Base-by-base conservation (phyloP, 2,888 invertebrate genomes). In the Andrena marginata region DNA sequence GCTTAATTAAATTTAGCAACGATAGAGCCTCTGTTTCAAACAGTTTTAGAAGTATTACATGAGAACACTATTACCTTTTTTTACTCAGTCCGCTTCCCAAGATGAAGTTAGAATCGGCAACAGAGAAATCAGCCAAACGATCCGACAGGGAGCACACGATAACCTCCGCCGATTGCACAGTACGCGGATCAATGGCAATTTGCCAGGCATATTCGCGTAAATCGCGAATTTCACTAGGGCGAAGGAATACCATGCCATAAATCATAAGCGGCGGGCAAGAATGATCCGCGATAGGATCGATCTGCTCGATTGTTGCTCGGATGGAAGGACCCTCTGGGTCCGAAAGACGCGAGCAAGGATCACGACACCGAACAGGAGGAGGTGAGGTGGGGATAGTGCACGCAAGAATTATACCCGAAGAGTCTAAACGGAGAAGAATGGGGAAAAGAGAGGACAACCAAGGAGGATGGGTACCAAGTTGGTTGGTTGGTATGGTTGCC, bases 391-490 rank as follows among this genome's bases (percentile, higher is more conserved):
- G 54, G 74, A 74, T 77, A 78, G 71, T 71, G 60, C 83, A 80
- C 84, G 73, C 71, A 86, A 84, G 75, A 81, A 74, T 63, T 68
- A 81, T 84, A 62, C 79, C 84, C 60, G 73, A 82, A 74, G 85
- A 85, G 80, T 70, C 77, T 82, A 83, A 85, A 84, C 72, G 69
- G 63, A 78, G 80, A 87, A 85, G 84, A 87, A 87, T 83, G 85
- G 80, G 73, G 74, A 82, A 81, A 81, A 85, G 85, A 85, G 79
- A 78, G 77, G 85, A 88, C 82, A 88, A 51, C 86, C 87, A 83
- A 88, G 87, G 89, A 91, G 89, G 90, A 92, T 92, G 91, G 89
- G 90, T 86, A 90, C 86, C 85, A 84, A 83, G 89, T 89, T 89
- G 87, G 85, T 77, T 78, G 86, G 82, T 89, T 77, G 89, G 91